Percentiles rank a stretch among this genome's conserved stretches.
Conservation (phyloP, 30 jellyfish, hydroid and myxozoan genomes). For the Calvadosia cruxmelitensis region DNA sequence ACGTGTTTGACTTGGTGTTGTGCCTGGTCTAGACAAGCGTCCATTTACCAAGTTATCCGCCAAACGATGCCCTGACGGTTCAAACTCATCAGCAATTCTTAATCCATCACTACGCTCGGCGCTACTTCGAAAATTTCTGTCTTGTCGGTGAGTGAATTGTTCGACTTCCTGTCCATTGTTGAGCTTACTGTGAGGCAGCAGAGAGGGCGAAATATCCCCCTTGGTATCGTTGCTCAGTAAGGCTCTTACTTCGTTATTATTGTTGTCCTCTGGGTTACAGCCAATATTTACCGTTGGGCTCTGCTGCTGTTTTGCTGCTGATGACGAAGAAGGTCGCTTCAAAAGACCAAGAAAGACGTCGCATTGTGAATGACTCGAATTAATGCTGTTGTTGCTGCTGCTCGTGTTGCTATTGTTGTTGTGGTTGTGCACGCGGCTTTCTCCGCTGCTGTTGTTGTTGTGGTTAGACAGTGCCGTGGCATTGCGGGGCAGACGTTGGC, state of each 20-base stretch:
- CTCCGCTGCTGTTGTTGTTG: conserved; percentile 4
- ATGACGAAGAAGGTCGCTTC: no score
- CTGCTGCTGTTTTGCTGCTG: background rate
- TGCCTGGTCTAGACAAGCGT: background rate
- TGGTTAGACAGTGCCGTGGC: no score
- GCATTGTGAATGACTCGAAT: background rate
- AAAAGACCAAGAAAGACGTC: background rate
- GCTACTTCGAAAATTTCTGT: background rate
- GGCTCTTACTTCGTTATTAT: background rate
- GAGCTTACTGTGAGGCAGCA: background rate
- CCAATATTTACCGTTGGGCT: background rate
- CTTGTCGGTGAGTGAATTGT: background rate
- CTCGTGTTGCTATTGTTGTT: background rate
- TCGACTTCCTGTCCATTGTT: background rate
- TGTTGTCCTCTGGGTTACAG: background rate
- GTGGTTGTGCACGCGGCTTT: background rate
- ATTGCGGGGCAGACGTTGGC: no score
- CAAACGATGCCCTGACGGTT: background rate
- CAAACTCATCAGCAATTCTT: background rate
- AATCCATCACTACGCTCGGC: background rate
- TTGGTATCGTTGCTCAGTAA: background rate
- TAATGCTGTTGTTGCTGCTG: background rate
- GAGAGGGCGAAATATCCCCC: background rate
- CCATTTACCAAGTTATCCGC: background rate
- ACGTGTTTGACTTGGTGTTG: background rate